phyloP scores from a whole-genome alignment of 1,140 invertebrate species.

The Drosophila guanche region DNA sequence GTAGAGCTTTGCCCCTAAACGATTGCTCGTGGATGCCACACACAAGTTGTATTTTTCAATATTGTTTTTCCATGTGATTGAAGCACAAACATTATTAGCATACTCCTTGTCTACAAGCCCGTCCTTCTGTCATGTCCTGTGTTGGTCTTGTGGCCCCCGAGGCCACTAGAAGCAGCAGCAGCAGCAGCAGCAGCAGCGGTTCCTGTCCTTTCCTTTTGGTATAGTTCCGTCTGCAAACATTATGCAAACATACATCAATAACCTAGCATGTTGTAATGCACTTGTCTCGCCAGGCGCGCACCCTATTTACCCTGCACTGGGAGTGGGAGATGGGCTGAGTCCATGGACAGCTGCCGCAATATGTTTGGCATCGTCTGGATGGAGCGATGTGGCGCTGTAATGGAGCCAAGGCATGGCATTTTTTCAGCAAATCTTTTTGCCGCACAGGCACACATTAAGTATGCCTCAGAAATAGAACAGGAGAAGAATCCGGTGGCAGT shows the following conservation, averaged over 20 bases:
- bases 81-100: conserved; percentile 74
- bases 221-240: conserved; percentile 33
- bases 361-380: conserved; percentile 30
- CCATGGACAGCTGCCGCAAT: conserved; percentile 57
- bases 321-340: neutral
- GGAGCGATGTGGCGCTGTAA: conserved; percentile 30
- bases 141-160: no score
- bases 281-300: conserved; percentile 50
- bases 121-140: conserved; percentile 4
- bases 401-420: conserved; percentile 43
- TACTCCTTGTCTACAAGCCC: conserved; percentile 30
- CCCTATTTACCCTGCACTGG: conserved; percentile 1
- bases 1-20: conserved; percentile 52
- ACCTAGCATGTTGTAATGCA: conserved; percentile 58
- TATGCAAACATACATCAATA: conserved; percentile 69
- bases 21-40: conserved; percentile 46
- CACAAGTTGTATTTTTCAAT: conserved; percentile 67
- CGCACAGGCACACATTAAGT: neutral
- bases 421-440: conserved; percentile 34
- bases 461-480: neutral
- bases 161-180: no score
- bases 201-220: neutral
- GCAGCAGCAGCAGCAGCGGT: no score
- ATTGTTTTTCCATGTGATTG: conserved; percentile 77
- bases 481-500: neutral